Evolutionary conservation across 2,888 invertebrate genomes (phyloP).

Genomic region (Crepidodera aurea): DNA sequence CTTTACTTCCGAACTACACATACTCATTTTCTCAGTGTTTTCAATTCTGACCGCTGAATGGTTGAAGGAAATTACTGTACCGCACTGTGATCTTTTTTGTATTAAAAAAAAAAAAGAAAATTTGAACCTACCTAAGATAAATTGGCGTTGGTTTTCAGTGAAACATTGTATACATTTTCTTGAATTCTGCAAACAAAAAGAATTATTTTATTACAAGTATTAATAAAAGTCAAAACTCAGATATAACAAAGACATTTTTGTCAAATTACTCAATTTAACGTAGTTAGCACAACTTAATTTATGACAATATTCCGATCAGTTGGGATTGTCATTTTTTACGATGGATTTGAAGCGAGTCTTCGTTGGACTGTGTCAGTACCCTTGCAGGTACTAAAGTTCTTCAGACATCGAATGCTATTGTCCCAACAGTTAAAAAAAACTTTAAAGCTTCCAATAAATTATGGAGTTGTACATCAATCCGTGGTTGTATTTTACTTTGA

Average conservation of each 20-base stretch:
- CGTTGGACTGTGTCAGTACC: conserved; percentile 31
- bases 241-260: conserved; percentile 7
- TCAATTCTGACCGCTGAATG: conserved; percentile 16
- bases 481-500: conserved; percentile 32
- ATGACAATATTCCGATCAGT: conserved; percentile 18
- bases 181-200: not conserved
- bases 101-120: too few species aligned
- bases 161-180: too few species aligned
- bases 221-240: not conserved
- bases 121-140: too few species aligned
- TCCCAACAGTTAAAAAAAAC: conserved; percentile 27
- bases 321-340: conserved; percentile 26
- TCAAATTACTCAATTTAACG: conserved; percentile 15
- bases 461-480: conserved; percentile 33
- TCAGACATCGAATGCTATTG: conserved; percentile 31
- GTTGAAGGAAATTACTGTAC: not conserved
- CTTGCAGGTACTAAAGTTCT: conserved; percentile 33
- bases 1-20: conserved; percentile 37
- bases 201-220: too few species aligned
- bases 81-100: not conserved
- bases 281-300: conserved; percentile 15
- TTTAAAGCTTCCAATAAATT: conserved; percentile 27
- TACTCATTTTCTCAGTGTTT: conserved; percentile 48
- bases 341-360: conserved; percentile 25
- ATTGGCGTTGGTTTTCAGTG: too few species aligned